Percentiles rank a stretch among this genome's conserved stretches.
phyloP scores from a whole-genome alignment of 2,113 vertebrate species.

The Tyrannus savana region DNA sequence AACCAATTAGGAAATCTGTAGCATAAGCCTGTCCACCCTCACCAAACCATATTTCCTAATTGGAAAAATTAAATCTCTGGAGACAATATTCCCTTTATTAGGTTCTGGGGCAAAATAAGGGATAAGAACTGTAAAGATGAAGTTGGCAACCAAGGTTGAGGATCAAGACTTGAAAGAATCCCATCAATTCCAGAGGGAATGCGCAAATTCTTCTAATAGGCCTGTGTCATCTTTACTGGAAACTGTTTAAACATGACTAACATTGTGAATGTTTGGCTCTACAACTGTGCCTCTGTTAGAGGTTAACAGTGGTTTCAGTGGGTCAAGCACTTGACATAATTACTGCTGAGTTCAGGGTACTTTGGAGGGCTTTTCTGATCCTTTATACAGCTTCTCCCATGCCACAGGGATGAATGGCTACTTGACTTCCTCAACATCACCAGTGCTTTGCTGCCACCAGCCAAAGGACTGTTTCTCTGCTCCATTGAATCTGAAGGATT shows the following conservation, averaged over 20 bases:
- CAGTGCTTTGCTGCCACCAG: not conserved
- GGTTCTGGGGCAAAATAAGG: not conserved
- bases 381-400: not conserved
- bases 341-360: not conserved
- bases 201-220: conserved; percentile 28
- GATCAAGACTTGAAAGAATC: conserved; percentile 29
- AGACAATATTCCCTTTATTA: not conserved
- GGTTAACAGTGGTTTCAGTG: conserved; percentile 7
- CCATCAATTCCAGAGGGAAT: not conserved
- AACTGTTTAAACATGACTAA: conserved; percentile 46
- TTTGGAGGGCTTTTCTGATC: conserved; percentile 27
- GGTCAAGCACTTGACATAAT: conserved; percentile 53
- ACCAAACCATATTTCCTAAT: not conserved
- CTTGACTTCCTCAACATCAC: not conserved
- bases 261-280: conserved; percentile 9
- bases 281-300: conserved; percentile 47
- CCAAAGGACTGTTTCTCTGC: not conserved
- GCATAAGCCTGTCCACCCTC: not conserved
- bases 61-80: not conserved
- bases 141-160: not conserved
- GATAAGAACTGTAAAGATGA: conserved; percentile 6
- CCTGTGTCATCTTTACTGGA: conserved; percentile 51
- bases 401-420: not conserved
- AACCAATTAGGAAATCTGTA: not conserved
- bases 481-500: not conserved